A percentile compares a stretch with the other conserved stretches of the same genome.
phyloP scores from a whole-genome alignment of 2,888 invertebrate genomes.

The Plemyria rubiginata region DNA sequence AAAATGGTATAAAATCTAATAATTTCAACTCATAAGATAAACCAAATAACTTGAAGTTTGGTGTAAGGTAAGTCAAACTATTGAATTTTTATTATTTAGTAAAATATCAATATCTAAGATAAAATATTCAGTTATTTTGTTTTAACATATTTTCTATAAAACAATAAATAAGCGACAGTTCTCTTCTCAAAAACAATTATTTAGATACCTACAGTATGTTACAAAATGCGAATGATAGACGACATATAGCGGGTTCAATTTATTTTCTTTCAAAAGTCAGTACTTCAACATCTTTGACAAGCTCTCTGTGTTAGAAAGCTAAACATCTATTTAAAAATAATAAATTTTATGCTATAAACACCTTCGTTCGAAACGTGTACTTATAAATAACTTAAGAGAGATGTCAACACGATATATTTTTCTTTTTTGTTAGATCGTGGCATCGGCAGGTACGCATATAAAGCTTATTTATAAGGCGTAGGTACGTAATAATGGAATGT shows the following conservation, averaged over 20 bases:
- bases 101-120: background rate
- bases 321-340: constrained; percentile 17
- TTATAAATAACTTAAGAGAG: constrained; percentile 49
- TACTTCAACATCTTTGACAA: constrained; percentile 17
- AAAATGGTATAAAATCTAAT: background rate
- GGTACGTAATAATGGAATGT: constrained; percentile 76
- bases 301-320: constrained; percentile 17
- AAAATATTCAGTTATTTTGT: background rate
- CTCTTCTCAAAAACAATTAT: constrained; percentile 1
- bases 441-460: constrained; percentile 72
- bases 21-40: background rate
- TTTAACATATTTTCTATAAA: background rate
- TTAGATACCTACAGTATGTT: constrained; percentile 9
- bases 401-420: constrained; percentile 68
- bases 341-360: constrained; percentile 30
- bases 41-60: background rate
- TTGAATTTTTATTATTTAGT: too few relatives aligned
- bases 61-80: background rate
- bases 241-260: constrained; percentile 9
- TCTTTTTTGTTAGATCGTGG: constrained; percentile 59
- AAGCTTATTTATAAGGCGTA: constrained; percentile 76
- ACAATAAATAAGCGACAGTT: background rate
- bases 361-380: constrained; percentile 32
- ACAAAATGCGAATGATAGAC: constrained; percentile 6
- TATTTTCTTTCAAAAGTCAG: constrained; percentile 10